Base-by-base conservation (phyloP, 2,797 vertebrate genomes). In the Sebastes kiyomatsui region DNA sequence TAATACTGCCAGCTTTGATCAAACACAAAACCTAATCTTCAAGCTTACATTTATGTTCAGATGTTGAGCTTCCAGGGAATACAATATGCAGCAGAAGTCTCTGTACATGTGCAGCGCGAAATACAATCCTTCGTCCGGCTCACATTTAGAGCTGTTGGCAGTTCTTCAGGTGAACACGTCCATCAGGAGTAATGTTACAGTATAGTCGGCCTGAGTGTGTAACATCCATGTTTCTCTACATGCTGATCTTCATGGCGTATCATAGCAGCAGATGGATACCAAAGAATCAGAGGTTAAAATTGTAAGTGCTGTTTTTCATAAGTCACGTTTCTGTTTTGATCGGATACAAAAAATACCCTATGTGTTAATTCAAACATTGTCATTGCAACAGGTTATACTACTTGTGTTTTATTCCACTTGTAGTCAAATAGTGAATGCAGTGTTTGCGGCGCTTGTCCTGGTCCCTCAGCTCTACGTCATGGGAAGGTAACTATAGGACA, bases 191-290 rank as follows among this genome's bases (percentile, higher is more conserved):
- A 52, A 58, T 4, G 79, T 75, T 71, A 46, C 74, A 27, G 49
- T 30, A 1, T 2, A 35, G 56, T 66, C 42, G 8, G 62, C 33
- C 77, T 69, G 77, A 72, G 67, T 49, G 72, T 30, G 64, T 3
- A 9, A 25, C 67, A 58, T 80, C 74, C 59, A 96, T 96, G 96
- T 92, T 96, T 61, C 94, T 94, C 80, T 95, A 96, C 90, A 84
- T 92, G 82, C 84, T 96, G 2, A 78, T 95, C 79, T 93, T 93
- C 82, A 69, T 93, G 79, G 95, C 95, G 2, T 95, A 94, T 90
- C 91, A 91, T 46, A 79, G 90, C 87, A 95, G 95, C 93, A 95
- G 96, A 89, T 87, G 94, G 94, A 92, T 96, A 66, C 94, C 93
- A 11, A 89, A 82, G 81, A 89, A 84, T 56, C 89, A 88, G 81